phyloP scores from a whole-genome alignment of 2,888 invertebrate species.

The Drosophila monieri region DNA sequence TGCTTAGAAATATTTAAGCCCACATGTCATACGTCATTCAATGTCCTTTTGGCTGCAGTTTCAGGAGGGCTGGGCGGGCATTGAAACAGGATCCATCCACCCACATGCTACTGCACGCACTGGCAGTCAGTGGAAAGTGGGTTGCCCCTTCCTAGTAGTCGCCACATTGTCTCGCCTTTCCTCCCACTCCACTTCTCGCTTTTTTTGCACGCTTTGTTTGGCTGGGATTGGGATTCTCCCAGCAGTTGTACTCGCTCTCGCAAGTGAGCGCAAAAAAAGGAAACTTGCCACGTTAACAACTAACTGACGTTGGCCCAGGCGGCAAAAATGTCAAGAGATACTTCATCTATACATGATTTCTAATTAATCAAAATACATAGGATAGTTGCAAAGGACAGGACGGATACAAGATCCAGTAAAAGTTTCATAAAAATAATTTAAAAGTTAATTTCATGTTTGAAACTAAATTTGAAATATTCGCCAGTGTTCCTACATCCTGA shows the following conservation, averaged over 20 bases:
- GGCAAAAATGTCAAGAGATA: conserved; percentile 60
- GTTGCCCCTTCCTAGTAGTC: conserved; percentile 6
- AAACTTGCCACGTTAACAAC: conserved; percentile 59
- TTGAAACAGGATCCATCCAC: conserved; percentile 57
- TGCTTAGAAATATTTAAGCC: background rate
- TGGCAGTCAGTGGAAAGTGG: conserved; percentile 69
- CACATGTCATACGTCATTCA: background rate
- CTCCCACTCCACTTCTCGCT: conserved; percentile 36
- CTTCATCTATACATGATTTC: background rate
- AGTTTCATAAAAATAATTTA: too few relatives aligned
- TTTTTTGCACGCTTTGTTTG: conserved; percentile 73
- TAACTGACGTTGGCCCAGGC: conserved; percentile 52
- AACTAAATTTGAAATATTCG: conserved; percentile 10
- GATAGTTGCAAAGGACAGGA: too few relatives aligned
- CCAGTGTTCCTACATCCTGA: conserved; percentile 8
- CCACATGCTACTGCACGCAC: conserved; percentile 26
- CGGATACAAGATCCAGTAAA: too few relatives aligned
- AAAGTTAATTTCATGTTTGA: background rate
- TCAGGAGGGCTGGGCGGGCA: conserved; percentile 69
- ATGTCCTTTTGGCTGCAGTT: conserved; percentile 13
- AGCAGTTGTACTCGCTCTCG: conserved; percentile 55
- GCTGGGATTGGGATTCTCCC: conserved; percentile 74
- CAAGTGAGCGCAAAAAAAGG: conserved; percentile 17
- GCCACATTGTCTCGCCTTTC: conserved; percentile 1
- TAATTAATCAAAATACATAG: too few relatives aligned